Evolutionary conservation across 2,113 vertebrate genomes (phyloP).

Genomic region (Arizona elegans): DNA sequence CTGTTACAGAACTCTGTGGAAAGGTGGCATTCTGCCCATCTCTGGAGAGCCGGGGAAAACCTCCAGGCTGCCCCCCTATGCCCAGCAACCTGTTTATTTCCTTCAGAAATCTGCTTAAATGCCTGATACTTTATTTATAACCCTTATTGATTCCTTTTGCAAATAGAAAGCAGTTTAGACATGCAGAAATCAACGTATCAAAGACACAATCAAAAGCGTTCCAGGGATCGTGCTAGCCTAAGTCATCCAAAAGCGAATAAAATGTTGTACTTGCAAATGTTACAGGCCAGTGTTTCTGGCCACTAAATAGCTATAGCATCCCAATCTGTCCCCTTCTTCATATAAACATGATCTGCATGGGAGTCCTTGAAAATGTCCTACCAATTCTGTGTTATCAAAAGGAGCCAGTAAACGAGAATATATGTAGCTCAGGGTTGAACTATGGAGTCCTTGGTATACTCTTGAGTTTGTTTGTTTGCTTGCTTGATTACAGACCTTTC

Average conservation of each 20-base stretch:
- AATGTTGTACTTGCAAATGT: not conserved
- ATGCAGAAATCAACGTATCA: not conserved
- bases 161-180: not conserved
- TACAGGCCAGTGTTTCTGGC: not conserved
- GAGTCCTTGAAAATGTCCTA: not conserved
- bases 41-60: not conserved
- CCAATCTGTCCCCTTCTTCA: not conserved
- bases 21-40: not conserved
- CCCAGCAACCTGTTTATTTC: not conserved
- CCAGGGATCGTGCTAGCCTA: not conserved
- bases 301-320: not conserved
- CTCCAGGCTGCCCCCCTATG: not conserved
- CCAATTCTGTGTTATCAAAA: not conserved
- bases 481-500: not conserved
- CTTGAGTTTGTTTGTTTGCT: not conserved
- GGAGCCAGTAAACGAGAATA: not conserved
- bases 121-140: not conserved
- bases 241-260: not conserved
- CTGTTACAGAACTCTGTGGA: not conserved
- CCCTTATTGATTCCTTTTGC: not conserved
- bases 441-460: not conserved
- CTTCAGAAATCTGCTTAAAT: not conserved
- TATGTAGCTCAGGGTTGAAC: not conserved
- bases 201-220: not conserved
- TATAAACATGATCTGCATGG: not conserved